Conservation (phyloP, 2,888 invertebrate genomes). For the Polylopha cassiicola region DNA sequence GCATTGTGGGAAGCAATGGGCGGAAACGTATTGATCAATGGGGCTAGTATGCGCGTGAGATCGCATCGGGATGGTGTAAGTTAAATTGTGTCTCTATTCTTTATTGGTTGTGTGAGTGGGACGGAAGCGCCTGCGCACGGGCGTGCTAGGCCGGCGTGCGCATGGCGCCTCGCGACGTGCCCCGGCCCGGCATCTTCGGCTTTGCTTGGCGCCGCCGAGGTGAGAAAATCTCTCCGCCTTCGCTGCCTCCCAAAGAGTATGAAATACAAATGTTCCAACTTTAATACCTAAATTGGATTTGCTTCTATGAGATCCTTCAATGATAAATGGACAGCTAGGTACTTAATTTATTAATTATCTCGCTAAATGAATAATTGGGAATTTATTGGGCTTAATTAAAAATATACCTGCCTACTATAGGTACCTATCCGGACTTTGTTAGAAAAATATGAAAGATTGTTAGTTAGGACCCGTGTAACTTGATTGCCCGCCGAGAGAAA, state of each 20-base stretch:
- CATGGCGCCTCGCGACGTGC: conserved; percentile 10
- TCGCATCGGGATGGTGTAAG: no score
- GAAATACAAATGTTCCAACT: neutral
- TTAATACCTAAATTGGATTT: conserved; percentile 22
- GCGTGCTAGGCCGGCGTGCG: conserved; percentile 3
- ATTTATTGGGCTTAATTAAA: no score
- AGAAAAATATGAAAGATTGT: no score
- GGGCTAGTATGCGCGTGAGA: conserved; percentile 20
- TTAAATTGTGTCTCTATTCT: no score
- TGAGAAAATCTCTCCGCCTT: conserved; percentile 64
- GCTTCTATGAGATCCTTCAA: conserved; percentile 23
- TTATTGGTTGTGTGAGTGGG: neutral
- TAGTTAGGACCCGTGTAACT: no score
- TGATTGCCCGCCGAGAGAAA: no score
- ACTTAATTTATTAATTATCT: no score
- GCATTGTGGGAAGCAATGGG: conserved; percentile 67
- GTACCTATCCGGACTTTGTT: no score
- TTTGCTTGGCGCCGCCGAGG: conserved; percentile 55
- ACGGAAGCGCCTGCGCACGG: neutral
- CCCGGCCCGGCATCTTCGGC: conserved; percentile 8
- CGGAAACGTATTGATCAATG: conserved; percentile 46
- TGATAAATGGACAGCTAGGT: no score
- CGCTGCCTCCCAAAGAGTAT: conserved; percentile 31
- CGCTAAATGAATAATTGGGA: no score
- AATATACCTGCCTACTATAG: no score